Percentiles rank a stretch among this genome's conserved stretches.
Evolutionary conservation across 2,797 vertebrate species (phyloP).

Genomic region (Ambastaia sidthimunki): DNA sequence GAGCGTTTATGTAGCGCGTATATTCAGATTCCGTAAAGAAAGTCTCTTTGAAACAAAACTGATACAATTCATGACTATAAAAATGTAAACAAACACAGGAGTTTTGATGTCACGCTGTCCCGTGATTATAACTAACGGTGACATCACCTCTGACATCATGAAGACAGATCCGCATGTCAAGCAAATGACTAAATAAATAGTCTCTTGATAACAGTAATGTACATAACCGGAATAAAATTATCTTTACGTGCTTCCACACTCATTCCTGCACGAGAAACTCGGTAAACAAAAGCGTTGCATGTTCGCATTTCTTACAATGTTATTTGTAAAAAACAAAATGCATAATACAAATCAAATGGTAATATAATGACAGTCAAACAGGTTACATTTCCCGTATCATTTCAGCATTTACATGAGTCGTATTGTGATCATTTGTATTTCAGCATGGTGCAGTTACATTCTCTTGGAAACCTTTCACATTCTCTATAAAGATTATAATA

Average conservation of each 20-base stretch:
- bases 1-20: constrained; percentile 74
- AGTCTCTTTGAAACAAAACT: constrained; percentile 72
- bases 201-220: constrained; percentile 14
- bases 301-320: constrained; percentile 22
- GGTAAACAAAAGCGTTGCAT: constrained; percentile 64
- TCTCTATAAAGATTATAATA: constrained; percentile 23
- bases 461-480: constrained; percentile 21
- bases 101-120: constrained; percentile 73
- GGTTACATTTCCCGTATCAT: constrained; percentile 7
- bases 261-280: neutral
- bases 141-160: constrained; percentile 73
- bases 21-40: constrained; percentile 72
- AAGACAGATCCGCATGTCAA: constrained; percentile 73
- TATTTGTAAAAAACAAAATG: constrained; percentile 67
- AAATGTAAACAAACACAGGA: constrained; percentile 82
- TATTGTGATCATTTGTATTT: neutral
- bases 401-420: neutral
- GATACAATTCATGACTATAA: constrained; percentile 58
- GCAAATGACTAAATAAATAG: constrained; percentile 51
- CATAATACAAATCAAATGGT: constrained; percentile 74
- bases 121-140: constrained; percentile 76
- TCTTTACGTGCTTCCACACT: neutral
- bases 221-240: constrained; percentile 4
- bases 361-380: constrained; percentile 14
- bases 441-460: neutral